phyloP scores from a whole-genome alignment of 2,888 invertebrate genomes.

The Colostygia pectinataria region DNA sequence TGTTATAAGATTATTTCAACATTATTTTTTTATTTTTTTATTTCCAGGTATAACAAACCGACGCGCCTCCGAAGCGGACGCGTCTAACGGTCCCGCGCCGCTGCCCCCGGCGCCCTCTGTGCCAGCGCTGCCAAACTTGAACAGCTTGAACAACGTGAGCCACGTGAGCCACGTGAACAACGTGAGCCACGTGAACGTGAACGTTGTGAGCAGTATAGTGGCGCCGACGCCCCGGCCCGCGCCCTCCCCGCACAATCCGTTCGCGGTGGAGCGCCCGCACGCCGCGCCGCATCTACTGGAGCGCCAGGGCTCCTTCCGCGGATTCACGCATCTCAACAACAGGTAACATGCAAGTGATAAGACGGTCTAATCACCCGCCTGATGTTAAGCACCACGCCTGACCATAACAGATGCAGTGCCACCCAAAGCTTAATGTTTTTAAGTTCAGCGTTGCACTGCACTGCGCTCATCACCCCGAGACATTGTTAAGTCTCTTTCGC shows the following conservation, averaged over 20 bases:
- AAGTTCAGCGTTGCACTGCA: too few relatives aligned
- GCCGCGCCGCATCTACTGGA: constrained; percentile 97
- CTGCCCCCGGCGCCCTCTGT: constrained; percentile 29
- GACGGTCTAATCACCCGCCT: too few relatives aligned
- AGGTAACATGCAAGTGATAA: constrained; percentile 51
- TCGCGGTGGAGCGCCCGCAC: constrained; percentile 97
- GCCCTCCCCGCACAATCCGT: constrained; percentile 88
- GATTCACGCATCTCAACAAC: constrained; percentile 90
- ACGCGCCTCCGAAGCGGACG: constrained; percentile 69
- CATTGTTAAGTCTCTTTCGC: too few relatives aligned
- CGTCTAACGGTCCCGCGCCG: constrained; percentile 35
- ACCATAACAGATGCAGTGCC: too few relatives aligned
- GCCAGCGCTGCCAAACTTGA: constrained; percentile 17
- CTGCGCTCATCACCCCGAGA: too few relatives aligned
- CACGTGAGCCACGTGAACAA: constrained; percentile 34
- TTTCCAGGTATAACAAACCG: constrained; percentile 61
- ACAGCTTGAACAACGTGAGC: neutral
- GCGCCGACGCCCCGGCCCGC: constrained; percentile 16
- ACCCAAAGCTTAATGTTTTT: too few relatives aligned
- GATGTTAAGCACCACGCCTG: too few relatives aligned
- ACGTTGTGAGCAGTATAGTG: constrained; percentile 46
- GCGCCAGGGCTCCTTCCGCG: constrained; percentile 97
- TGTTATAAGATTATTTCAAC: too few relatives aligned
- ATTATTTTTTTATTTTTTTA: neutral
- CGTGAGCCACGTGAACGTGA: neutral